phyloP scores from a whole-genome alignment of 2,113 vertebrate genomes.

The Oryzias celebensis region DNA sequence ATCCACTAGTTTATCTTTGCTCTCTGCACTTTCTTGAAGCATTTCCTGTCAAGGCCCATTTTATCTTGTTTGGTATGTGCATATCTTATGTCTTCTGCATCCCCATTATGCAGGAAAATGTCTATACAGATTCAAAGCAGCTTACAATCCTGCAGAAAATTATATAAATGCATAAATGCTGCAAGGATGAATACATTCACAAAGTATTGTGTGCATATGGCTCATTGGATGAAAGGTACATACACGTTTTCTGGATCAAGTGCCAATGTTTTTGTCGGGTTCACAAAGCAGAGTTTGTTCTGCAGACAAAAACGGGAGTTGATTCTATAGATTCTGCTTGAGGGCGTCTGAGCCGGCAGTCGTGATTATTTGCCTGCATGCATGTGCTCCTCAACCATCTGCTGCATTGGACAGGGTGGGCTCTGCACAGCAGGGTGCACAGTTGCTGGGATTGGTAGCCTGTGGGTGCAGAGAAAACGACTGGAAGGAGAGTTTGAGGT shows the following conservation, averaged over 20 bases:
- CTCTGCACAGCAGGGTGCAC: conserved; percentile 39
- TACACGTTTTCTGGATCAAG: neutral
- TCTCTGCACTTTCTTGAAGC: conserved; percentile 45
- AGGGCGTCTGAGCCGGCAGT: neutral
- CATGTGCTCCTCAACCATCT: conserved; percentile 57
- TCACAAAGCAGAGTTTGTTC: too few relatives aligned
- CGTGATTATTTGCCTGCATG: conserved; percentile 10
- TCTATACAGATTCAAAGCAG: conserved; percentile 49
- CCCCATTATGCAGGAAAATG: conserved; percentile 55
- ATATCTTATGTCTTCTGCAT: conserved; percentile 43
- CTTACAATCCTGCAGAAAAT: conserved; percentile 50
- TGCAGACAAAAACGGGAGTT: too few relatives aligned
- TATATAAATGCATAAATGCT: conserved; percentile 58
- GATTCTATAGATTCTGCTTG: neutral
- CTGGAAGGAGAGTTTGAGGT: conserved; percentile 38
- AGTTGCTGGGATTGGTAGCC: conserved; percentile 27
- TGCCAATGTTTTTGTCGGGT: too few relatives aligned
- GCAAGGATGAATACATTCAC: conserved; percentile 54
- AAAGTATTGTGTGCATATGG: conserved; percentile 39
- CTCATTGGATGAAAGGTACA: conserved; percentile 30
- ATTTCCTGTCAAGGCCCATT: conserved; percentile 51
- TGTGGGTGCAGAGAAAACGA: neutral
- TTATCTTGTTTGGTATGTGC: conserved; percentile 57
- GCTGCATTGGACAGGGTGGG: conserved; percentile 47
- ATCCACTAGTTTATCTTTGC: conserved; percentile 41